A percentile compares a stretch with the other conserved stretches of the same genome.
These are phyloP conservation scores for Drosophila baimaii DNA, from an alignment of 1,140 invertebrate genomes.

Conservation along the genomic window DNA sequence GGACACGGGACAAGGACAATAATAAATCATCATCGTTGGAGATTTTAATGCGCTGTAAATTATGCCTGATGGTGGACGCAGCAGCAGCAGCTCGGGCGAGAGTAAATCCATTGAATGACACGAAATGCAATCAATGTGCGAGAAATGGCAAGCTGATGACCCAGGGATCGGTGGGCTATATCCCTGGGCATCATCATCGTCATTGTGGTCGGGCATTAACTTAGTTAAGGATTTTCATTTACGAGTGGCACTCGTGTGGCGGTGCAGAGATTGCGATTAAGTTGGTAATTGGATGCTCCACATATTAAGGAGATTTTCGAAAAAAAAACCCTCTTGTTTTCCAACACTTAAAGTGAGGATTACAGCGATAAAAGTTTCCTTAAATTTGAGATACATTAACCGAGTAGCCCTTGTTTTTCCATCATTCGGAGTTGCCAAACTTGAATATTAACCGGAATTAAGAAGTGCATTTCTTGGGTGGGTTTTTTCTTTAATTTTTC, in stretches of 20 bases:
- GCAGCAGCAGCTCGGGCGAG: slow-evolving; percentile 5
- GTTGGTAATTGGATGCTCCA: slow-evolving; percentile 43
- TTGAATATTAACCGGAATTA: not conserved
- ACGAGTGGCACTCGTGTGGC: slow-evolving; percentile 13
- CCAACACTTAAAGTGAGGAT: slow-evolving; percentile 13
- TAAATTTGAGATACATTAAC: not conserved
- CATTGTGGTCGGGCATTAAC: slow-evolving; percentile 38
- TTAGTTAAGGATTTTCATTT: slow-evolving; percentile 49
- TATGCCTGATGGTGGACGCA: slow-evolving; percentile 57
- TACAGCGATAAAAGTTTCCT: rapidly evolving
- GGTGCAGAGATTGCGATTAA: slow-evolving; percentile 46
- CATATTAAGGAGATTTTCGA: slow-evolving; percentile 24
- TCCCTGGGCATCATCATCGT: slow-evolving; percentile 16
- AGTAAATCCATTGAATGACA: slow-evolving; percentile 55
- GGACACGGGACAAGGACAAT: slow-evolving; percentile 48
- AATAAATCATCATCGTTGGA: slow-evolving; percentile 73
- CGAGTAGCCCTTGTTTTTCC: not conserved
- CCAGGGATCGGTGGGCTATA: slow-evolving; percentile 27
- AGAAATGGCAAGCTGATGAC: slow-evolving; percentile 26
- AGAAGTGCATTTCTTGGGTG: not conserved
- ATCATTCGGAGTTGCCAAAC: not conserved
- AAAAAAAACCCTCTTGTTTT: not conserved
- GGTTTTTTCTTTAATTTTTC: not conserved
- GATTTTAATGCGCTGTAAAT: slow-evolving; percentile 78
- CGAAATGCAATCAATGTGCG: slow-evolving; percentile 59